Percentiles rank a stretch among this genome's conserved stretches.
Evolutionary conservation across 2,113 vertebrate genomes (phyloP).

Genomic region (Sminthopsis crassicaudata): DNA sequence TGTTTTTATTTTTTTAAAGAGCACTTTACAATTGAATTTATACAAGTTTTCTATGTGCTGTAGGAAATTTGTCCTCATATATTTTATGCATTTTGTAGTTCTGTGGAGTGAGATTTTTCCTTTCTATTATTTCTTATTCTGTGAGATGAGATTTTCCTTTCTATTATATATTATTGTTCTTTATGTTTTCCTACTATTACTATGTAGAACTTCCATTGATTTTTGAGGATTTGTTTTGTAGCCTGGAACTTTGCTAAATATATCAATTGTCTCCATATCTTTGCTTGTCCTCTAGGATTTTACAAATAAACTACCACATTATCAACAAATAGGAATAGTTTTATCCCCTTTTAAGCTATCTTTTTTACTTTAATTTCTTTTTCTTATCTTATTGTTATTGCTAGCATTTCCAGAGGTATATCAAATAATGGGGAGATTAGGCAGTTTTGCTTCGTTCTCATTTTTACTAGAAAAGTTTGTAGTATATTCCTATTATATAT

Average conservation of each 20-base stretch:
- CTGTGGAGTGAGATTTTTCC: background rate
- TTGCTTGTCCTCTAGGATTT: background rate
- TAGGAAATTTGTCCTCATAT: background rate
- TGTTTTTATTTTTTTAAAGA: background rate
- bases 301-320: background rate
- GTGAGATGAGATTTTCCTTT: background rate
- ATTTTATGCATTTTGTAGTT: background rate
- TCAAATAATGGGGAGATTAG: background rate
- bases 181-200: background rate
- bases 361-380: background rate
- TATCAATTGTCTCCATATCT: background rate
- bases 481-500: background rate
- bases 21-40: background rate
- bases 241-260: background rate
- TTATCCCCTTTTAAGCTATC: background rate
- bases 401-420: background rate
- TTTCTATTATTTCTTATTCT: background rate
- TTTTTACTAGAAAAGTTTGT: background rate
- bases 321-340: background rate
- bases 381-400: background rate
- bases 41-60: background rate
- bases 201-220: background rate
- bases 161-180: background rate
- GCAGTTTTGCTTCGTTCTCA: background rate
- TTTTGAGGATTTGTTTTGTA: background rate